Conservation (phyloP, 1,140 invertebrate genomes). For the Venturia canescens region DNA sequence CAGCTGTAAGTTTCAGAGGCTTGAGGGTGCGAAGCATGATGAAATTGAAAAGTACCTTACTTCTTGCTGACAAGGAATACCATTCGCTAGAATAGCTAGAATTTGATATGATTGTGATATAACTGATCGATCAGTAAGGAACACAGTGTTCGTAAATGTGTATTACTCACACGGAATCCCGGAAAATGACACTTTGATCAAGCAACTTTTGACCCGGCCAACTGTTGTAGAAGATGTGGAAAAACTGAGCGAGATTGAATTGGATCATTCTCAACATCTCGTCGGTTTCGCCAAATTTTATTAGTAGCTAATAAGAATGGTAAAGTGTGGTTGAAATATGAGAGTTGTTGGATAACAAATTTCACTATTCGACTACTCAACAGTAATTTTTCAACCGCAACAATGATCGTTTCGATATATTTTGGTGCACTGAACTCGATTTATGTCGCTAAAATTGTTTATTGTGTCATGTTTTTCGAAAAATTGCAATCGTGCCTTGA, state of each 20-base stretch:
- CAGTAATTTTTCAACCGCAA: too few relatives aligned
- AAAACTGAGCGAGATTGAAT: slow-evolving; percentile 22
- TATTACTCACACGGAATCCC: slow-evolving; percentile 40
- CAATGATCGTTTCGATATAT: too few relatives aligned
- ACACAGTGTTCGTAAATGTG: background rate
- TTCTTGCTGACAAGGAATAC: background rate
- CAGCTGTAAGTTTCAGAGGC: slow-evolving; percentile 20
- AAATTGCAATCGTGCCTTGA: too few relatives aligned
- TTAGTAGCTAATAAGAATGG: background rate
- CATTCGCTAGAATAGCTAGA: background rate
- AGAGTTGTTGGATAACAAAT: background rate
- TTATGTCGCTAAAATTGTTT: too few relatives aligned
- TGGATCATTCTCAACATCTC: slow-evolving; percentile 15
- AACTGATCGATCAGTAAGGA: background rate
- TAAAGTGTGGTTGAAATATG: background rate
- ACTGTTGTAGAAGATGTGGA: slow-evolving; percentile 42
- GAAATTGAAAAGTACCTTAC: background rate
- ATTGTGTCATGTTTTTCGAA: too few relatives aligned
- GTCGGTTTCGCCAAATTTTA: slow-evolving; percentile 33
- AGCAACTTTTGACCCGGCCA: slow-evolving; percentile 45
- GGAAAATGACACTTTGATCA: slow-evolving; percentile 22
- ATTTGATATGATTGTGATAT: background rate
- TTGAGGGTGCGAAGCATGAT: background rate
- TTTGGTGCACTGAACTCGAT: too few relatives aligned
- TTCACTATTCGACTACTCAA: background rate